A percentile compares a stretch with the other conserved stretches of the same genome.
phyloP scores from a whole-genome alignment of 2,888 invertebrate species.

The Tromatobia lineatoria region DNA sequence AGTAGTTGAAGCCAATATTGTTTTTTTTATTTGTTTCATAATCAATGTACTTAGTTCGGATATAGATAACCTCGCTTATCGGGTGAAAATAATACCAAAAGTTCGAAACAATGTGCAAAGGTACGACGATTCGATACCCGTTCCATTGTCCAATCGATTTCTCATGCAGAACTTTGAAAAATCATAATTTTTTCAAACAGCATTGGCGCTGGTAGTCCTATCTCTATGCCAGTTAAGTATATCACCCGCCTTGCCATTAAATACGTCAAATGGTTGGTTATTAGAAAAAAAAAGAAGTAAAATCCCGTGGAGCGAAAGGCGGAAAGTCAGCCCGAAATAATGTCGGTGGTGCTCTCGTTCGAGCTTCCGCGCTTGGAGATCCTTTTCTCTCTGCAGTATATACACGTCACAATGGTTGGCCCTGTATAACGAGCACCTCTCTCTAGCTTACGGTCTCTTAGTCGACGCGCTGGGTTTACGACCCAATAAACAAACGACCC shows the following conservation, averaged over 20 bases:
- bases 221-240: background rate
- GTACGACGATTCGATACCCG: background rate
- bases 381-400: constrained; percentile 20
- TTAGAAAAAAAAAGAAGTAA: background rate
- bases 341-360: constrained; percentile 21
- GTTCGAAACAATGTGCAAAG: background rate
- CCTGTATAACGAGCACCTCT: constrained; percentile 58
- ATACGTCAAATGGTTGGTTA: constrained; percentile 15
- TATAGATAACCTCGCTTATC: background rate
- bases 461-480: constrained; percentile 72
- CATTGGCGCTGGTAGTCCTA: background rate
- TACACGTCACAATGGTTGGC: constrained; percentile 47
- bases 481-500: constrained; percentile 74
- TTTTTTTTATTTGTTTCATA: no score
- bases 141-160: constrained; percentile 49
- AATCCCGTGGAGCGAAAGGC: constrained; percentile 15
- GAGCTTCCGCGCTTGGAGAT: constrained; percentile 23
- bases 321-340: constrained; percentile 23
- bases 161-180: constrained; percentile 16
- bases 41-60: background rate
- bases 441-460: constrained; percentile 59
- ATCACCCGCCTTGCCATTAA: background rate
- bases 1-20: no score
- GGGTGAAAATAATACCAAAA: background rate
- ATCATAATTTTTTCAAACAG: constrained; percentile 12